phyloP scores from a whole-genome alignment of 37 sponge, comb jelly and placozoan genomes.

The Theonella swinhoei region DNA sequence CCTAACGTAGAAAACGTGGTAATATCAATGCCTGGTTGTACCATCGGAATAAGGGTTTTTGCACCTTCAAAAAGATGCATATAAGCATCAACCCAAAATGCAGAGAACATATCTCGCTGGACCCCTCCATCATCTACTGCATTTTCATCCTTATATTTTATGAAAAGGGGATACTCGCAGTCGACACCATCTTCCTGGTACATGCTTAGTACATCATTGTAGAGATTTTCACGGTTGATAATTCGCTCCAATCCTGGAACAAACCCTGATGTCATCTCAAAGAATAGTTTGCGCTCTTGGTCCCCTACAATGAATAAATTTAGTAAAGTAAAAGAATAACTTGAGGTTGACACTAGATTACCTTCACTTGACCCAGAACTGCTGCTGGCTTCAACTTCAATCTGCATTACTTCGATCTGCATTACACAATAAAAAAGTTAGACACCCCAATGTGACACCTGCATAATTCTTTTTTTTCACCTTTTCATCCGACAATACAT shows the following conservation, averaged over 20 bases:
- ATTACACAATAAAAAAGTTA: background rate
- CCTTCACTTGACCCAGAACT: background rate
- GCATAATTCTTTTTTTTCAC: too few relatives aligned
- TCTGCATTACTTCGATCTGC: background rate
- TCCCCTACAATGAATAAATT: background rate
- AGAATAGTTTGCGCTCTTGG: background rate
- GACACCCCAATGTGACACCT: background rate
- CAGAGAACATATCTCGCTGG: constrained; percentile 37
- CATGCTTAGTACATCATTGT: constrained; percentile 20
- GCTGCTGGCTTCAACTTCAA: background rate
- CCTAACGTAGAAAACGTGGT: constrained; percentile 3
- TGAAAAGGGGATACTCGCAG: constrained; percentile 23
- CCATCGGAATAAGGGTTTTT: constrained; percentile 25
- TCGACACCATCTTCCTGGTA: constrained; percentile 14
- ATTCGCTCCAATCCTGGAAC: background rate
- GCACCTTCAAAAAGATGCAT: constrained; percentile 15
- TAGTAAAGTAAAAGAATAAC: background rate
- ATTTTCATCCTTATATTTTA: constrained; percentile 16
- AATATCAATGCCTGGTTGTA: constrained; percentile 17
- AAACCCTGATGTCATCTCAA: background rate
- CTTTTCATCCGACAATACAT: background rate
- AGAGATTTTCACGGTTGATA: constrained; percentile 2
- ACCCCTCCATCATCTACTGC: constrained; percentile 30
- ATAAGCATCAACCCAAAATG: constrained; percentile 24
- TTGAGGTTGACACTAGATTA: too few relatives aligned